Evolutionary conservation across 1,140 invertebrate species (phyloP).

Genomic region (Atopsyche davidsoni): DNA sequence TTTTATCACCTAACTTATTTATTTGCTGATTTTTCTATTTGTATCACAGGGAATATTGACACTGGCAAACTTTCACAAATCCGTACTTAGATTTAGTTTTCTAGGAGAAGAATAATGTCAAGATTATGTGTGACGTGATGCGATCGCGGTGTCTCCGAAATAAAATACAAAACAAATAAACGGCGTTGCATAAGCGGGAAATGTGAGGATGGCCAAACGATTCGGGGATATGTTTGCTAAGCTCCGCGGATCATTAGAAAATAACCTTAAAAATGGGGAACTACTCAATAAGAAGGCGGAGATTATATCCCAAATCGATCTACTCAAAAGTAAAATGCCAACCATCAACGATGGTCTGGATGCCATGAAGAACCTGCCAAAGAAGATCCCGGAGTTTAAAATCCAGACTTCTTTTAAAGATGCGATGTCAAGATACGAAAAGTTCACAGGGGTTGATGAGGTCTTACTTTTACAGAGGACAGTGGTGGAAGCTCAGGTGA

Average conservation of each 20-base stretch:
- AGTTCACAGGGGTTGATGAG: slow-evolving; percentile 46
- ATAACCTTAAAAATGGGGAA: slow-evolving; percentile 18
- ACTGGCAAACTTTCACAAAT: too few relatives aligned
- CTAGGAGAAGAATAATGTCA: too few relatives aligned
- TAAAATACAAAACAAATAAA: too few relatives aligned
- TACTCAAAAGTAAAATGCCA: slow-evolving; percentile 9
- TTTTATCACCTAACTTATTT: background rate
- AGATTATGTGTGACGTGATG: too few relatives aligned
- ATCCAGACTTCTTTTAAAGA: slow-evolving; percentile 8
- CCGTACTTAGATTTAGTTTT: too few relatives aligned
- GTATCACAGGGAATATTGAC: too few relatives aligned
- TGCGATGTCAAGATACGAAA: slow-evolving; percentile 38
- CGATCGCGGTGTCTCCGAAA: too few relatives aligned
- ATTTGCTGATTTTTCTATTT: too few relatives aligned
- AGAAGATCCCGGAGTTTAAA: slow-evolving; percentile 2
- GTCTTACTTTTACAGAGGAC: slow-evolving; percentile 46
- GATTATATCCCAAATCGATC: slow-evolving; percentile 8
- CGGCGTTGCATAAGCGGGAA: background rate
- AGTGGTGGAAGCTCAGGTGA: slow-evolving; percentile 45
- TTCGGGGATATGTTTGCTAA: slow-evolving; percentile 10
- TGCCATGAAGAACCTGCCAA: slow-evolving; percentile 5
- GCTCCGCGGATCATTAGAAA: slow-evolving; percentile 5
- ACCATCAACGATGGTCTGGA: slow-evolving; percentile 9
- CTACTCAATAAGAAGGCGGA: too few relatives aligned
- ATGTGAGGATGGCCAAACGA: slow-evolving; percentile 16